Base-by-base conservation (phyloP, 2,888 invertebrate species). In the Athripsodes cinereus region DNA sequence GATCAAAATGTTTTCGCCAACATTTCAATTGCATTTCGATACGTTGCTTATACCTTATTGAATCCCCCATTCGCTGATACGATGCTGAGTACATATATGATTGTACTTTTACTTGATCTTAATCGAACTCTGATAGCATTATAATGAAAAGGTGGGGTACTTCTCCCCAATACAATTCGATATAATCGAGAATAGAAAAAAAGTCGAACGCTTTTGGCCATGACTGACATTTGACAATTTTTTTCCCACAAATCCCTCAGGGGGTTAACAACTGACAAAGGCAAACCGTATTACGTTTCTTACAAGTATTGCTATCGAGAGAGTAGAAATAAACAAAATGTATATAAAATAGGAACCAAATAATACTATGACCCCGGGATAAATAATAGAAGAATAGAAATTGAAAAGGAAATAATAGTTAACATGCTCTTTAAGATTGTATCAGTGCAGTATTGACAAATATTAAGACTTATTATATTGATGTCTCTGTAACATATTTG, bases 151-250 rank as follows among this genome's bases (percentile, higher is more conserved):
- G 18, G 16, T 31, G 40, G 52, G 57, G 52, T 44, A 46, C 26
- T 19, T 22, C 20, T 18, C 52, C 46, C 57, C 52, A 40, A 40
- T 13, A 8, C 13, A 16, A 40, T 26, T 6, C 26, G 10, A 6
- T 26, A 26, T 26, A 26, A n/a, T 26, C 10, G 26, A 26, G 26
- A 26, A 26, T n/a, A 40, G 13, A 40, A 16, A 40, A 40, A 40
- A 40, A 50, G 51, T 52, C 57, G 57, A 57, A 53, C 53, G 19
- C 53, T 40, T 26, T 22, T 58, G 58, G 34, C 20, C 19, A 18
- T 35, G 55, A 49, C 48, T 61, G 60, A 61, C 60, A 20, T 57
- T 61, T 63, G 63, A 63, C 60, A 59, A 56, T 52, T 63, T 63
- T 63, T 61, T 63, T 63, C 63, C 61, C 63, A 63, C 55, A 57